phyloP scores from a whole-genome alignment of 1,140 invertebrate species.

The Calycopis cecrops region DNA sequence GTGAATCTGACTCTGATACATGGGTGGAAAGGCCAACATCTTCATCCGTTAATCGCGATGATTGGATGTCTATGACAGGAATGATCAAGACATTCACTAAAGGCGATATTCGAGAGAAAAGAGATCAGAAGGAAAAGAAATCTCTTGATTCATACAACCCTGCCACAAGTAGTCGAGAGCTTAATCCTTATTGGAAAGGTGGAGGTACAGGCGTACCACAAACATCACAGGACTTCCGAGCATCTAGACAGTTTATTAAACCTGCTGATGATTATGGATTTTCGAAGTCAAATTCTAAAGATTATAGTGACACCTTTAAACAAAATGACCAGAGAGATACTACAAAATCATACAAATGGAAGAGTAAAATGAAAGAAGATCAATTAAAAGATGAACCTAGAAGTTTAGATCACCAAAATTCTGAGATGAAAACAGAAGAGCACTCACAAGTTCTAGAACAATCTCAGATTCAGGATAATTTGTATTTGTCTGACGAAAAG shows the following conservation, averaged over 20 bases:
- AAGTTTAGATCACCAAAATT: constrained; percentile 15
- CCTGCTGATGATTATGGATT: constrained; percentile 53
- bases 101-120: constrained; percentile 62
- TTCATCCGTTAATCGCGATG: constrained; percentile 53
- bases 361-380: constrained; percentile 18
- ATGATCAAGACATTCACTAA: constrained; percentile 69
- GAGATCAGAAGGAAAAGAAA: constrained; percentile 70
- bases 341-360: constrained; percentile 41
- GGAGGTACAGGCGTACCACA: constrained; percentile 88
- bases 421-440: background rate
- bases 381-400: constrained; percentile 11
- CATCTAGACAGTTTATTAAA: constrained; percentile 67
- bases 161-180: constrained; percentile 83
- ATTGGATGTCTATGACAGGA: constrained; percentile 77
- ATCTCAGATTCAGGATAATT: constrained; percentile 26
- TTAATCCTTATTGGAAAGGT: constrained; percentile 96
- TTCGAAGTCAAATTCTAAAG: constrained; percentile 27
- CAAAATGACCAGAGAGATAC: constrained; percentile 4
- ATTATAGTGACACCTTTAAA: constrained; percentile 5
- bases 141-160: constrained; percentile 80
- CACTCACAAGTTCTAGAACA: constrained; percentile 9
- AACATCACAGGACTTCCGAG: constrained; percentile 39
- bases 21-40: constrained; percentile 73
- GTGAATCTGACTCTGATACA: constrained; percentile 52
- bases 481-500: constrained; percentile 83